Percentiles rank a stretch among this genome's conserved stretches.
Conservation (phyloP, 2,113 vertebrate species). For the Andinoacara biseriatus region DNA sequence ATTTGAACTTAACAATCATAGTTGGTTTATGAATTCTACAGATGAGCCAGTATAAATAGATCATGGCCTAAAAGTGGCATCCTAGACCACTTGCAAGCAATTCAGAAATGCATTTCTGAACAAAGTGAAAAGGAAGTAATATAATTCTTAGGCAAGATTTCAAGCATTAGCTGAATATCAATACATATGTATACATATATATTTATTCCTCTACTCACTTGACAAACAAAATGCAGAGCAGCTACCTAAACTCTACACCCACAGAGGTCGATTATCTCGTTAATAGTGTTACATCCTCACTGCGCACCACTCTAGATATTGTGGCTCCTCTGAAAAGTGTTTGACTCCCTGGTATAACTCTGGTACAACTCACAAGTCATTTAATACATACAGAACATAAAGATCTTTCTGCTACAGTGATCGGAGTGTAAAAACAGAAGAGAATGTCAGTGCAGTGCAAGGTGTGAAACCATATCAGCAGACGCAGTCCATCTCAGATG, state of each 20-base stretch:
- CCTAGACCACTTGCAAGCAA: not conserved
- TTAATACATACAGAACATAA: not conserved
- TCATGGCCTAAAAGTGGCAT: not conserved
- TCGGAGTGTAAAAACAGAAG: not conserved
- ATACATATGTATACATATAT: not conserved
- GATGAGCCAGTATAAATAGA: not conserved
- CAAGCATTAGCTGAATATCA: not conserved
- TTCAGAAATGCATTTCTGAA: not conserved
- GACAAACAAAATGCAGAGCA: no score
- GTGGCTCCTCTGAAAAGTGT: no score
- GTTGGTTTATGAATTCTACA: slow-evolving; percentile 6
- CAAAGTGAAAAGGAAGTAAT: not conserved
- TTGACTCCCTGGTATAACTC: no score
- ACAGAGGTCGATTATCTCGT: no score
- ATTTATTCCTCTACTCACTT: no score
- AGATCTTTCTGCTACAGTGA: not conserved
- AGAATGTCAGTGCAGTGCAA: not conserved
- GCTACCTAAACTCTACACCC: no score
- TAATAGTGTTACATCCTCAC: no score
- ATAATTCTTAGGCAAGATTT: not conserved
- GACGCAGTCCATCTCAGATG: not conserved
- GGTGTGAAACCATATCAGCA: not conserved
- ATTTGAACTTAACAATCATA: slow-evolving; percentile 3
- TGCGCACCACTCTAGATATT: no score
- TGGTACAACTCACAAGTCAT: no score